Conservation (phyloP, 2,888 invertebrate species). For the Ichneumoninae sp. region DNA sequence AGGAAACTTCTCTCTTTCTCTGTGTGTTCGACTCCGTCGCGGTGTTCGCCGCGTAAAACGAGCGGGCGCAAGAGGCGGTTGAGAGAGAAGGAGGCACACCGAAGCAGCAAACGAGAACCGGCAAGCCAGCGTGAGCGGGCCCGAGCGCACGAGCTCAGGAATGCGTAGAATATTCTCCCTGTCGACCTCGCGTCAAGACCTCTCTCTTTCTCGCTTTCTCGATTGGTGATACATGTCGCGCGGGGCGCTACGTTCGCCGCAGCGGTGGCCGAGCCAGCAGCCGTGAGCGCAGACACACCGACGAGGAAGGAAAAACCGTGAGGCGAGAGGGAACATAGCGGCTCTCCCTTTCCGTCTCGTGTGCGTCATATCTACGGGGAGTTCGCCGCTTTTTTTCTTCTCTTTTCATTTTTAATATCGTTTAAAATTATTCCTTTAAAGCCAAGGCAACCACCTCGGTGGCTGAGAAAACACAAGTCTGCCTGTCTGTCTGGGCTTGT, state of each 20-base stretch:
- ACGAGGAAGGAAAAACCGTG: slow-evolving; percentile 11
- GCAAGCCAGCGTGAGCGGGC: slow-evolving; percentile 35
- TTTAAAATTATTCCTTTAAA: slow-evolving; percentile 7
- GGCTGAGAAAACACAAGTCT: slow-evolving; percentile 22
- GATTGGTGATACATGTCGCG: slow-evolving; percentile 51
- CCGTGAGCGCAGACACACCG: slow-evolving; percentile 6
- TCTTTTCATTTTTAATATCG: slow-evolving; percentile 8
- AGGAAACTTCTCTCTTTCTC: slow-evolving; percentile 21
- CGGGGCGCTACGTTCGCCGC: slow-evolving; percentile 35
- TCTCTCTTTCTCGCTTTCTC: slow-evolving; percentile 67
- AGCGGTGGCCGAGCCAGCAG: slow-evolving; percentile 12
- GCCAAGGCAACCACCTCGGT: slow-evolving; percentile 53
- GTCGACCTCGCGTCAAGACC: slow-evolving; percentile 72
- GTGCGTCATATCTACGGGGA: slow-evolving; percentile 62
- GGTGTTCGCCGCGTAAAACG: slow-evolving; percentile 48
- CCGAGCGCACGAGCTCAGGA: slow-evolving; percentile 54
- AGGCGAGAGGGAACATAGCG: slow-evolving; percentile 12
- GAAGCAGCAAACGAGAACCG: slow-evolving; percentile 28
- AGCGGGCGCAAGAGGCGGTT: slow-evolving; percentile 1
- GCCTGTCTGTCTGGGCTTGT: slow-evolving; percentile 22
- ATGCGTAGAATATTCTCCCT: slow-evolving; percentile 71
- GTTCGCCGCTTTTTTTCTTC: background rate
- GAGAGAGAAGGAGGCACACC: background rate
- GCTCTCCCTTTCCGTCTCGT: slow-evolving; percentile 57
- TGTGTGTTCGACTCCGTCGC: slow-evolving; percentile 49